Conservation (phyloP, 2,797 vertebrate genomes). For the Periparus ater region DNA sequence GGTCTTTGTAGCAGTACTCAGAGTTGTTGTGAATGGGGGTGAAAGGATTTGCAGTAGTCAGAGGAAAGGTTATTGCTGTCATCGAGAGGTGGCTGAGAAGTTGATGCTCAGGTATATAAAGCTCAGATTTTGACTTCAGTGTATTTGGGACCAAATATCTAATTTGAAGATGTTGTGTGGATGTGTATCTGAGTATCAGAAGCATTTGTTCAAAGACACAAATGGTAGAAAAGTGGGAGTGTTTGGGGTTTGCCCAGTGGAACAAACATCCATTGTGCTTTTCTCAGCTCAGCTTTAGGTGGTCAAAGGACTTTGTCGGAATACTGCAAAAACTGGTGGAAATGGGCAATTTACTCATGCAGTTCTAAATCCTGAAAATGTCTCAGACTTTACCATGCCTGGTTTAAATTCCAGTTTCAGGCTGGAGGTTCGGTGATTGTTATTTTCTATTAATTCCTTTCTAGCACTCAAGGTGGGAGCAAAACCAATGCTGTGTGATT, state of each 20-base stretch:
- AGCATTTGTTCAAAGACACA: neutral
- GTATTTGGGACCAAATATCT: neutral
- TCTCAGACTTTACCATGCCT: neutral
- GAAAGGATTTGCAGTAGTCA: neutral
- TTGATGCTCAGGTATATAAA: neutral
- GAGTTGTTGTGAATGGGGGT: fast-evolving
- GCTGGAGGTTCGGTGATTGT: neutral
- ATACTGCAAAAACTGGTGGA: neutral
- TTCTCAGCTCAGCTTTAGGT: neutral
- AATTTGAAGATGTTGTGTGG: neutral
- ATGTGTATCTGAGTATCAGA: neutral
- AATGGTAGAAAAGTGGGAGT: neutral
- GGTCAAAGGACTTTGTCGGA: neutral
- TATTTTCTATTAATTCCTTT: neutral
- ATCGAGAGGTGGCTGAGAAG: neutral
- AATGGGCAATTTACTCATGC: neutral
- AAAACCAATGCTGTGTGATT: neutral
- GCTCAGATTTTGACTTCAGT: neutral
- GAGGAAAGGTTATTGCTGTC: neutral
- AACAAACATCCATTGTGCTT: neutral
- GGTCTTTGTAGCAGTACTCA: neutral
- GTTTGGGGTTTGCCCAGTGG: neutral
- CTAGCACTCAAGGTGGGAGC: neutral
- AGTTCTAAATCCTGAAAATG: neutral
- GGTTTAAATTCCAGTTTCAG: neutral